phyloP scores from a whole-genome alignment of 92 coral and sea anemone species.

The Micromussa lordhowensis region DNA sequence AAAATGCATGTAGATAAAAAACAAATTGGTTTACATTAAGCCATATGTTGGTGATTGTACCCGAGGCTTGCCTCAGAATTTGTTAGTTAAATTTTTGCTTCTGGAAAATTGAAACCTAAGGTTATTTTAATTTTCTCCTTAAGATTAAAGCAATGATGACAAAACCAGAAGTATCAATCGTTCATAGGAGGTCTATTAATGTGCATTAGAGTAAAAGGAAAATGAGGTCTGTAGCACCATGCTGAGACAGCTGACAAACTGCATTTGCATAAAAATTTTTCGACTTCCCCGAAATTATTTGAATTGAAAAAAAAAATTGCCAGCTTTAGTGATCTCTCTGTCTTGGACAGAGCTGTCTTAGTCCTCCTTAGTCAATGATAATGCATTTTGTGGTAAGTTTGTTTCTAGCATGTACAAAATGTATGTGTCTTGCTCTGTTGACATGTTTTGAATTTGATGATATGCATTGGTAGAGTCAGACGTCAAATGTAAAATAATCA shows the following conservation, averaged over 20 bases:
- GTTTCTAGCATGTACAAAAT: neutral
- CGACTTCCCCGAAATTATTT: neutral
- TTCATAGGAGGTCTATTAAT: neutral
- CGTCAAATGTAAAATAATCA: neutral
- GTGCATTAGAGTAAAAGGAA: slow-evolving; percentile 6
- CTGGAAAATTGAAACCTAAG: neutral
- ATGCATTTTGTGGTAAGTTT: neutral
- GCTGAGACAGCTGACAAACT: neutral
- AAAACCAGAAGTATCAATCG: neutral
- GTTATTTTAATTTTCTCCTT: neutral
- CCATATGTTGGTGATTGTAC: neutral
- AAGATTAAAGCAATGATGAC: neutral
- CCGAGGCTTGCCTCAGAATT: neutral
- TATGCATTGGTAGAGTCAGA: neutral
- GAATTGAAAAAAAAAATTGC: neutral
- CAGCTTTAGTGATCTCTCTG: neutral
- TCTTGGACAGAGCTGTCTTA: too few species aligned
- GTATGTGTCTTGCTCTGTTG: neutral
- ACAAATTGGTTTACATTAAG: neutral
- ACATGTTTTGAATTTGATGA: neutral
- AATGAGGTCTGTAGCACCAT: slow-evolving; percentile 23
- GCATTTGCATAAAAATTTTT: slow-evolving; percentile 25
- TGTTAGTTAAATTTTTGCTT: neutral
- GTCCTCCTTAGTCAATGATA: too few species aligned
- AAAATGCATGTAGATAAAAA: neutral